Conservation (phyloP, 2,113 vertebrate genomes). For the Muscicapa adusta region DNA sequence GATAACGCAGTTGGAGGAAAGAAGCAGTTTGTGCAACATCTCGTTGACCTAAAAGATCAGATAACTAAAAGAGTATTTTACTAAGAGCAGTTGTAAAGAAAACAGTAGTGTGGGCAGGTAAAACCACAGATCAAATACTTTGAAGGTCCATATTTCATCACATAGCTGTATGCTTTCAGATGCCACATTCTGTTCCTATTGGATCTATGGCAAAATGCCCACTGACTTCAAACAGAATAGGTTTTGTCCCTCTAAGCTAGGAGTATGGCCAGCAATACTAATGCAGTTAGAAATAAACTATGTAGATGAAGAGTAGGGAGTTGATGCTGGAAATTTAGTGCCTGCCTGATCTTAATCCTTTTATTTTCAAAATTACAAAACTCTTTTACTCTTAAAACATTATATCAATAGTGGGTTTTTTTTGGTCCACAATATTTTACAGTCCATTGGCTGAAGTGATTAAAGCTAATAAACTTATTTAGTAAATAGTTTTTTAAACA, state of each 20-base stretch:
- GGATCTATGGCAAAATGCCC: slow-evolving; percentile 25
- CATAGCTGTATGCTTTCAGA: not conserved
- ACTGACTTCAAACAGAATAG: not conserved
- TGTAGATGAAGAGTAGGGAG: not conserved
- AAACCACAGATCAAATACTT: slow-evolving; percentile 1
- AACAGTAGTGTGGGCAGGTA: not conserved
- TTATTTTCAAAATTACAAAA: not conserved
- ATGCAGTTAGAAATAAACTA: not conserved
- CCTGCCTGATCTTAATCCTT: not conserved
- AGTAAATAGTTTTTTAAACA: not conserved
- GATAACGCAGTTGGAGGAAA: not conserved
- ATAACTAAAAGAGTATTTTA: slow-evolving; percentile 9
- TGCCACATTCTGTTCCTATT: not conserved
- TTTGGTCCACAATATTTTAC: not conserved
- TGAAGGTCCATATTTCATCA: not conserved
- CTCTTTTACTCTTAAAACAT: not conserved
- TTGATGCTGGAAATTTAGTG: not conserved
- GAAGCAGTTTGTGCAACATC: not conserved
- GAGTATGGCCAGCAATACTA: not conserved
- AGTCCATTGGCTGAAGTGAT: not conserved
- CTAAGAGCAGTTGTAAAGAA: not conserved
- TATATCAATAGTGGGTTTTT: not conserved
- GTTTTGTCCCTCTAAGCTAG: slow-evolving; percentile 10
- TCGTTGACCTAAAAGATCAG: slow-evolving; percentile 20
- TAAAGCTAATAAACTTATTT: not conserved